Evolutionary conservation across 2,888 invertebrate species (phyloP).

Genomic region (Caenorhabditis sp.): DNA sequence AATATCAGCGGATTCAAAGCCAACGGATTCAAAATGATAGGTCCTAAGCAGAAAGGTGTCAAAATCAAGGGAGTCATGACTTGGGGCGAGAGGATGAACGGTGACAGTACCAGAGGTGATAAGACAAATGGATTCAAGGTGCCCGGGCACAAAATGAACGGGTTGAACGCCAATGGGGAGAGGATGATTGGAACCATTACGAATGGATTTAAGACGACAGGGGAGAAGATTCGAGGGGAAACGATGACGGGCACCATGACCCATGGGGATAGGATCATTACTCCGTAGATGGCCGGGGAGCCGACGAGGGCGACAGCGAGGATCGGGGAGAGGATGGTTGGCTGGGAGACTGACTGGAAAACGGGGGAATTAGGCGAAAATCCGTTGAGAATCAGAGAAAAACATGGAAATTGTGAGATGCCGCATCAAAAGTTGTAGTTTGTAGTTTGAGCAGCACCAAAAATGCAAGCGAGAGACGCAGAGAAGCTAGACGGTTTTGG

Average conservation of each 20-base stretch:
- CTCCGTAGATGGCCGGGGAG: slow-evolving; percentile 63
- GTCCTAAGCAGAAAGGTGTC: slow-evolving; percentile 66
- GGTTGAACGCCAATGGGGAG: slow-evolving; percentile 67
- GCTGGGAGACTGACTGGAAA: slow-evolving; percentile 59
- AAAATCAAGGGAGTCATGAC: slow-evolving; percentile 73
- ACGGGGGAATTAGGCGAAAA: no score
- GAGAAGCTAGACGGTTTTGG: no score
- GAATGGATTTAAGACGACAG: slow-evolving; percentile 65
- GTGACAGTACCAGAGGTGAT: slow-evolving; percentile 68
- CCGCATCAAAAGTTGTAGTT: no score
- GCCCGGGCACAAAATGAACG: slow-evolving; percentile 71
- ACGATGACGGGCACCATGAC: slow-evolving; percentile 70
- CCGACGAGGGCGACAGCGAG: slow-evolving; percentile 51
- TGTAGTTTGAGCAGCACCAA: no score
- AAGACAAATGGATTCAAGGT: slow-evolving; percentile 65
- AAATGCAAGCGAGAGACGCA: no score
- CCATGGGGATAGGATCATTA: slow-evolving; percentile 71
- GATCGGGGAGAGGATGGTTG: slow-evolving; percentile 58
- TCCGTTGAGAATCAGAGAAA: not conserved
- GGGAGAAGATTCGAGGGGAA: slow-evolving; percentile 56
- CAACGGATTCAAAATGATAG: slow-evolving; percentile 61
- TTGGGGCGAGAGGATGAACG: slow-evolving; percentile 74
- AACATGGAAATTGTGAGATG: no score
- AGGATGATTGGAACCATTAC: slow-evolving; percentile 73
- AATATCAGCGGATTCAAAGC: slow-evolving; percentile 68